phyloP scores from a whole-genome alignment of 1,140 invertebrate genomes.

The Popillia japonica region DNA sequence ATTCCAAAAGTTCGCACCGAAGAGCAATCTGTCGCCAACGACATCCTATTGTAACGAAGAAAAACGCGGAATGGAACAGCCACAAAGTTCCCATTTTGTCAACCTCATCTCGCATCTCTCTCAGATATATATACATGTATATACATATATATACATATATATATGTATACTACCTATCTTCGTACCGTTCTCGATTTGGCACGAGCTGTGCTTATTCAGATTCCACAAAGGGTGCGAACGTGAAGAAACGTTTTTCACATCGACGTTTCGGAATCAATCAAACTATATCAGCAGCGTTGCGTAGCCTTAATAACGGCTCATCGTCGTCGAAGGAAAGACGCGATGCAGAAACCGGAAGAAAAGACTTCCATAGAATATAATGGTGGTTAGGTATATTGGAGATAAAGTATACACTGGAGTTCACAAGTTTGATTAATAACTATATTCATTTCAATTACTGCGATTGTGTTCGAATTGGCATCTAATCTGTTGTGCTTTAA shows the following conservation, averaged over 20 bases:
- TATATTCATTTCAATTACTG: too few relatives aligned
- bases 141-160: too few relatives aligned
- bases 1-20: not conserved
- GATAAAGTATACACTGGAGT: not conserved
- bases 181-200: not conserved
- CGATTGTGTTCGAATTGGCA: too few relatives aligned
- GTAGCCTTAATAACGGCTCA: slow-evolving; percentile 5
- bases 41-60: not conserved
- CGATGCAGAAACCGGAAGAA: not conserved
- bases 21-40: slow-evolving; percentile 9
- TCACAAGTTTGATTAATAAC: not conserved
- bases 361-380: not conserved
- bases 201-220: slow-evolving; percentile 9
- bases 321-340: not conserved
- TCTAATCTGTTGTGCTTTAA: too few relatives aligned
- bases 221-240: slow-evolving; percentile 15
- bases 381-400: not conserved
- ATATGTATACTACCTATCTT: not conserved
- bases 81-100: slow-evolving; percentile 21
- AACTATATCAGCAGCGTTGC: not conserved
- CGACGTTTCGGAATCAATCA: slow-evolving; percentile 18
- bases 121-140: too few relatives aligned
- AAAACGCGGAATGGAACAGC: slow-evolving; percentile 21
- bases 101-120: not conserved
- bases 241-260: slow-evolving; percentile 8